phyloP scores from a whole-genome alignment of 2,113 vertebrate species.

The Regulus satrapa region DNA sequence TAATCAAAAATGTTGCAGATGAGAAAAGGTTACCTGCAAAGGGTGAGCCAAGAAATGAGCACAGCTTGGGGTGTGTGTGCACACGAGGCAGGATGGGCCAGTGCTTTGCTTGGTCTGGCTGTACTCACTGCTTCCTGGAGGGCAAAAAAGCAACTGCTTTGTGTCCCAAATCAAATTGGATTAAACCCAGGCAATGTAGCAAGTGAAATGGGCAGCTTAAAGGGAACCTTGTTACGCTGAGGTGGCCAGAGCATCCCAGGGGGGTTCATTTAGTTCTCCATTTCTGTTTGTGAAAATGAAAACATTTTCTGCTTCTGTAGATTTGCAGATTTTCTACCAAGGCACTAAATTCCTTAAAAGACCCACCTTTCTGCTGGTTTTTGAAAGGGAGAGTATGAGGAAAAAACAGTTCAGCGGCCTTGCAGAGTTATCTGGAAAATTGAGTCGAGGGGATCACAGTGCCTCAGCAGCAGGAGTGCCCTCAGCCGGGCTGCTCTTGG shows the following conservation, averaged over 20 bases:
- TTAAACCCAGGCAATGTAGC: background rate
- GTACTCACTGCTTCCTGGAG: rapidly evolving
- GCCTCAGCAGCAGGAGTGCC: background rate
- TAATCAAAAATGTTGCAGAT: background rate
- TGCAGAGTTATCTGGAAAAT: background rate
- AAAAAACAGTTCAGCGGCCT: background rate
- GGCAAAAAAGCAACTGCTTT: rapidly evolving
- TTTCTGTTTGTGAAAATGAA: background rate
- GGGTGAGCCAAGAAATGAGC: rapidly evolving
- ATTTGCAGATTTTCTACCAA: background rate
- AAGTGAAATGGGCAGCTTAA: background rate
- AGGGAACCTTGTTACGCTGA: background rate
- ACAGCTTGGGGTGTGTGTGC: background rate
- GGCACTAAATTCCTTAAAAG: background rate
- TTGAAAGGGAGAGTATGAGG: background rate
- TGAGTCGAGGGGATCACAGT: background rate
- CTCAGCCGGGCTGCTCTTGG: rapidly evolving
- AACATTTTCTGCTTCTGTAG: background rate
- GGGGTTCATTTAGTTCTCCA: background rate
- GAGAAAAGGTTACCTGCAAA: background rate
- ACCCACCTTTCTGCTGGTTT: background rate
- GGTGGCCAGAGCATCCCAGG: background rate
- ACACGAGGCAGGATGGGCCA: rapidly evolving
- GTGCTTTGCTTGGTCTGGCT: background rate
- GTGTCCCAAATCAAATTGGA: background rate